These are phyloP conservation scores for Vanessa cardui DNA, from an alignment of 2,888 invertebrate species.

Conservation along the genomic window DNA sequence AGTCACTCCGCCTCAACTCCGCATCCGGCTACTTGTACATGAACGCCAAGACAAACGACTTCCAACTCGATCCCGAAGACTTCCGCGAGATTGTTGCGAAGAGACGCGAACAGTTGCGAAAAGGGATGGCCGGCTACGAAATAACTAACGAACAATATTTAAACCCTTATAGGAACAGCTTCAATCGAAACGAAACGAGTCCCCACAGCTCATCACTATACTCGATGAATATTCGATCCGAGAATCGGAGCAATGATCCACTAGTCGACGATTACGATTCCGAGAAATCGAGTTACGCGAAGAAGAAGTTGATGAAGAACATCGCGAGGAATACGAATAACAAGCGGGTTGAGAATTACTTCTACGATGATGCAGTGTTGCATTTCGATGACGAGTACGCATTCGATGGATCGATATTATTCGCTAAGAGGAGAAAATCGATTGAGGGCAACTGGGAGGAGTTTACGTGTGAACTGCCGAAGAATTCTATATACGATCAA, in stretches of 20 bases:
- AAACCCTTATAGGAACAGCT: conserved; percentile 59
- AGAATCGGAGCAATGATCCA: conserved; percentile 74
- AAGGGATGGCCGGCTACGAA: conserved; percentile 71
- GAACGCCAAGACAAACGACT: conserved; percentile 77
- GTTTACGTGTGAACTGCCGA: conserved; percentile 62
- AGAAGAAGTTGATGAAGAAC: conserved; percentile 73
- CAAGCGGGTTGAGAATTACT: conserved; percentile 68
- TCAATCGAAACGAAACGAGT: conserved; percentile 55
- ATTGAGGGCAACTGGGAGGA: conserved; percentile 68
- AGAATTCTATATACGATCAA: conserved; percentile 57
- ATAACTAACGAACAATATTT: conserved; percentile 64
- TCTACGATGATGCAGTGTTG: conserved; percentile 76
- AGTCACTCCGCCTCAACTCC: conserved; percentile 73
- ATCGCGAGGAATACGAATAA: conserved; percentile 71
- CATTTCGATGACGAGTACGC: conserved; percentile 78
- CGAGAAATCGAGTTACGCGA: conserved; percentile 75
- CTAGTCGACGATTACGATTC: conserved; percentile 77
- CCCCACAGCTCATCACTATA: conserved; percentile 70
- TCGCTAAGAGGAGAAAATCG: conserved; percentile 78
- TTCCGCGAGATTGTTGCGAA: conserved; percentile 75
- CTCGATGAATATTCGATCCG: conserved; percentile 68
- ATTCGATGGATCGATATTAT: conserved; percentile 75
- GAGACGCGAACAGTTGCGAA: conserved; percentile 68
- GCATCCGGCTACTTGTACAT: conserved; percentile 78
- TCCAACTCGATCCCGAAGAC: conserved; percentile 75